Base-by-base conservation (phyloP, 1,140 invertebrate species). In the Drosophila trapezifrons region DNA sequence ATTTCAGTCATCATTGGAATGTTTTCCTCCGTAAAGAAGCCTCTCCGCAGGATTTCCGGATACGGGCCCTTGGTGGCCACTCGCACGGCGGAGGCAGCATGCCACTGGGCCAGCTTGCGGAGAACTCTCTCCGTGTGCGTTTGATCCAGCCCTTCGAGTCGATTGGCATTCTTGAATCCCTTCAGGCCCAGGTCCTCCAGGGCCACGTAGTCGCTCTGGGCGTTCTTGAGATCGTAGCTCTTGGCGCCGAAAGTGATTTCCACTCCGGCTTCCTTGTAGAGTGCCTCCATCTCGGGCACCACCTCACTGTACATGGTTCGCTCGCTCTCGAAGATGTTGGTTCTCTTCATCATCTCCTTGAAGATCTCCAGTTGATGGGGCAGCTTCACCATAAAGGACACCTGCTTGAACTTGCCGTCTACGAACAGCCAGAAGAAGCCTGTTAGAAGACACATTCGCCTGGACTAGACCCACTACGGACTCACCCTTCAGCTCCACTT, bases 91-190 rank as follows among this genome's bases (percentile, higher is more conserved):
- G 91, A 92, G 7, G 90, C 78, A 0, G 94, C 94, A 75, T 94
- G 94, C 80, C 94, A 94, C 18, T 93, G 92, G 0, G 93, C 93
- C 6, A 94, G 71, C 9, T 92, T 92, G 46, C 91, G 92, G 0
- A 94, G 81, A 0, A 93, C 92, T 5, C 87, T 70, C 47, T 93
- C 92, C 1, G 93, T 85, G 51, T 93, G 93, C 9, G 92, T 71
- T 9, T 93, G 74, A 40, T 94, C 92, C 2, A 95, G 71, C 1
- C 94, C 94, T 55, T 93, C 92, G 22, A 92, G 76, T 45, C 94
- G 91, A 65, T 94, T 93, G 6, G 80, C 92, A 92, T 94, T 91
- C 25, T 85, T 87, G 29, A 87, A 91, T 0, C 83, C 86, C 18
- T 91, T 73, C 5, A 90, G 77, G 12, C 91, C 70, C 4, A 95